phyloP scores from a whole-genome alignment of 1,140 invertebrate genomes.

The Propsilocerus akamusi region DNA sequence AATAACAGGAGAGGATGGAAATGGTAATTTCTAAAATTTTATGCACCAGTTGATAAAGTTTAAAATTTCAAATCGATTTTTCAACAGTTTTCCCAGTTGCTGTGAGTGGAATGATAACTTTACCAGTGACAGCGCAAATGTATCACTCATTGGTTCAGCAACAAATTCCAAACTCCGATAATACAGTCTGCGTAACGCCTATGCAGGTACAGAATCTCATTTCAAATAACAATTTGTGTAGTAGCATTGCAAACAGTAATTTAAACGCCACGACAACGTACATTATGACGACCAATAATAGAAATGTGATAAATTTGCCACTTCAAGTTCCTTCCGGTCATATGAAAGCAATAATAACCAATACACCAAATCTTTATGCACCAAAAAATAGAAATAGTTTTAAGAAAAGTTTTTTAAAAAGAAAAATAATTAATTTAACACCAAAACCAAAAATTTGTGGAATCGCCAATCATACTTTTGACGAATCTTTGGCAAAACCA shows the following conservation, averaged over 20 bases:
- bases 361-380: no score
- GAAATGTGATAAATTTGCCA: not conserved
- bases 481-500: no score
- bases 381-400: no score
- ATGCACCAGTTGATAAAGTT: not conserved
- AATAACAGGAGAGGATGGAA: constrained; percentile 82
- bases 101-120: constrained; percentile 86
- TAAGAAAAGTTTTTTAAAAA: no score
- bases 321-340: not conserved
- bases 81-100: constrained; percentile 58
- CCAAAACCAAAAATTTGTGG: no score
- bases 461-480: no score
- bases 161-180: constrained; percentile 50
- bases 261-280: not conserved
- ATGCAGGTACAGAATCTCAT: constrained; percentile 44
- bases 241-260: not conserved
- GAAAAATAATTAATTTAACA: no score
- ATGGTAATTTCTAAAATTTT: constrained; percentile 36
- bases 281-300: not conserved
- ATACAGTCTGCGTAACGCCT: constrained; percentile 61
- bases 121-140: constrained; percentile 86
- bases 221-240: not conserved
- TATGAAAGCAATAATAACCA: not conserved
- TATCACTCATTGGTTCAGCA: constrained; percentile 89
- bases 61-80: not conserved